Evolutionary conservation across 2,888 invertebrate species (phyloP).

Genomic region (Nymphalis polychloros): DNA sequence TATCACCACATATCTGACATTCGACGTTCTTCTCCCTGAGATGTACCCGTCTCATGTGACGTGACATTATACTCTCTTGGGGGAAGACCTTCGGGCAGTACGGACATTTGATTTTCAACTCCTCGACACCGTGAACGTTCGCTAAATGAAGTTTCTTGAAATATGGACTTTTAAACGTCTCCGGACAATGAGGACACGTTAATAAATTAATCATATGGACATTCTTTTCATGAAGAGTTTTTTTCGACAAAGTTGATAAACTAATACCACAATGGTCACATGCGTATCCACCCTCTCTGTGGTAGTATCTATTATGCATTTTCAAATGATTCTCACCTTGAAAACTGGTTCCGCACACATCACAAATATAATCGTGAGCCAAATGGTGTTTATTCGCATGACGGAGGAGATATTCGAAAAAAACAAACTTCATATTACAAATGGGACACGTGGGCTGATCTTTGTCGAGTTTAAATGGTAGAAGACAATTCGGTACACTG

Average conservation of each 20-base stretch:
- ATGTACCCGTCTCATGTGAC: slow-evolving; percentile 83
- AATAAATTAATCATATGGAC: slow-evolving; percentile 66
- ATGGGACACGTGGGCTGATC: slow-evolving; percentile 68
- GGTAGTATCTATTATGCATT: slow-evolving; percentile 76
- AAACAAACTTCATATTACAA: slow-evolving; percentile 71
- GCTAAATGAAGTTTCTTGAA: slow-evolving; percentile 71
- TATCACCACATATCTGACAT: slow-evolving; percentile 72
- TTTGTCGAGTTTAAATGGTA: slow-evolving; percentile 70
- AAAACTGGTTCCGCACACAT: slow-evolving; percentile 74
- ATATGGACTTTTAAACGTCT: slow-evolving; percentile 73
- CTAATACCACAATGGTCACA: slow-evolving; percentile 76
- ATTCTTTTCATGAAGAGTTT: slow-evolving; percentile 72
- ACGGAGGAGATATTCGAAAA: slow-evolving; percentile 70
- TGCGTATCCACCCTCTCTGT: slow-evolving; percentile 69
- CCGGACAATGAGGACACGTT: slow-evolving; percentile 69
- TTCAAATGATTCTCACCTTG: slow-evolving; percentile 75
- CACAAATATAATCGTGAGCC: slow-evolving; percentile 74
- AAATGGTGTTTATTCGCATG: slow-evolving; percentile 74
- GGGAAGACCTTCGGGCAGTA: slow-evolving; percentile 75
- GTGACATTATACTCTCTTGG: slow-evolving; percentile 81
- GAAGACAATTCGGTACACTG: slow-evolving; percentile 67
- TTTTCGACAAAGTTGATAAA: slow-evolving; percentile 70
- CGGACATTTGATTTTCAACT: slow-evolving; percentile 72
- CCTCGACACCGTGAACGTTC: slow-evolving; percentile 70
- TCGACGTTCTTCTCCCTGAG: slow-evolving; percentile 74